A percentile compares a stretch with the other conserved stretches of the same genome.
Conservation (phyloP, 2,113 vertebrate genomes). For the Engraulis encrasicolus region DNA sequence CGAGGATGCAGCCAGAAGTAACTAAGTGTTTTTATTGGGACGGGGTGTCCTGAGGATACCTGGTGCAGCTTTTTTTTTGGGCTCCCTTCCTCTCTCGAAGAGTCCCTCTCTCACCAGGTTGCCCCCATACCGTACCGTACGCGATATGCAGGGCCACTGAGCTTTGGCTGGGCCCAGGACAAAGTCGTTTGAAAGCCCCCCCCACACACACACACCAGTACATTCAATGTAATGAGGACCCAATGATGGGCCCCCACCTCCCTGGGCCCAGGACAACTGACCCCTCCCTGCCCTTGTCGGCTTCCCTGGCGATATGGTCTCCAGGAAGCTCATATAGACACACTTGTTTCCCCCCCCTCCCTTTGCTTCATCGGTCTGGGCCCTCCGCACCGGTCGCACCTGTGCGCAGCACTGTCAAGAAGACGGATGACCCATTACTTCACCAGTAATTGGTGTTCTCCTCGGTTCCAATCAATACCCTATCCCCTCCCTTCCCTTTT, state of each 20-base stretch:
- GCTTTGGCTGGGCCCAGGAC: too few species aligned
- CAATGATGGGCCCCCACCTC: too few species aligned
- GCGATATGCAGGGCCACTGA: too few species aligned
- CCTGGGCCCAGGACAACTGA: too few species aligned
- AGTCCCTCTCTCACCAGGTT: too few species aligned
- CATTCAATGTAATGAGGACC: too few species aligned
- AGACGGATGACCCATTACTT: slow-evolving; percentile 51
- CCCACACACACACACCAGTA: too few species aligned
- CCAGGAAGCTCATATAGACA: slow-evolving; percentile 1
- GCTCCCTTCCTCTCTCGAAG: too few species aligned
- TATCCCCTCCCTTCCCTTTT: slow-evolving; percentile 1
- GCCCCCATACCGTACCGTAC: too few species aligned
- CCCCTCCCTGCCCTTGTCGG: neutral
- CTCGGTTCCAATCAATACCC: slow-evolving; percentile 51
- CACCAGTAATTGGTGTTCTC: slow-evolving; percentile 56
- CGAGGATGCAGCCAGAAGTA: too few species aligned
- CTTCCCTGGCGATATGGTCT: neutral
- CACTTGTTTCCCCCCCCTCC: slow-evolving; percentile 19
- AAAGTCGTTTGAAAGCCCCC: too few species aligned
- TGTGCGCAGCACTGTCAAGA: slow-evolving; percentile 46
- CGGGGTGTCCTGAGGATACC: neutral
- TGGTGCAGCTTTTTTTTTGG: too few species aligned
- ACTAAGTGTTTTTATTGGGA: neutral
- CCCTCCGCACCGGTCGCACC: slow-evolving; percentile 54
- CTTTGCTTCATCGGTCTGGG: slow-evolving; percentile 25